Evolutionary conservation across 2,888 invertebrate genomes (phyloP), one percentile per base, ranked within the genome.

Genomic region (Teinopalpus imperialis): DNA sequence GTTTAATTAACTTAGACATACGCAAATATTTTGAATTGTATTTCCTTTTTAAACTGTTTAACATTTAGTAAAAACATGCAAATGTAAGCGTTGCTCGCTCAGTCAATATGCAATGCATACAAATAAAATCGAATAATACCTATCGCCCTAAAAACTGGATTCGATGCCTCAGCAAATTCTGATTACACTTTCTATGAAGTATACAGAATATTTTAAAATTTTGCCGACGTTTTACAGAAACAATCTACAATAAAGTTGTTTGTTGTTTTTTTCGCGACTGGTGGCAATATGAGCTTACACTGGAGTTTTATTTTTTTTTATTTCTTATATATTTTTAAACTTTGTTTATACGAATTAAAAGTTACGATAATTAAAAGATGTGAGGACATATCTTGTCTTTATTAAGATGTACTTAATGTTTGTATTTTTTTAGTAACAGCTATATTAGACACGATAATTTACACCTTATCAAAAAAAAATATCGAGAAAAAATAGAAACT

Each of bases 141-240:
- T 14, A 13, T 3, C 9, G 14, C 18, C 5, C 24, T 36, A 29
- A 23, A 30, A 40, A 29, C 9, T 40, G 7, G 21, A 30, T 40
- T 40, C 30, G 13, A 40, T 26, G 40, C 40, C 14, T 20, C 29
- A 40, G 40, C 30, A 40, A 40, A 40, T 40, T 40, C 30, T 21
- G 30, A 30, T 40, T 40, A 40, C 21, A 30, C 30, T 21, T 21
- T 20, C 21, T 40, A 30, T 30, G 12, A 39, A 40, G 21, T 30
- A 21, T 21, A 26, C 10, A 10, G 14, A 1, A 13, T 12, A 21
- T 40, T 39, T 40, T 14, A 20, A 9, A 29, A 21, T 40, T 30
- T 14, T 9, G 40, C 30, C 30, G 40, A 40, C 29, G 29, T 29
- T 39, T 18, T 29, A 20, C 21, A 12, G 3, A n/a, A 39, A 14